These are phyloP conservation scores for Trialeurodes vaporariorum DNA, from an alignment of 1,140 invertebrate genomes.

Conservation along the genomic window DNA sequence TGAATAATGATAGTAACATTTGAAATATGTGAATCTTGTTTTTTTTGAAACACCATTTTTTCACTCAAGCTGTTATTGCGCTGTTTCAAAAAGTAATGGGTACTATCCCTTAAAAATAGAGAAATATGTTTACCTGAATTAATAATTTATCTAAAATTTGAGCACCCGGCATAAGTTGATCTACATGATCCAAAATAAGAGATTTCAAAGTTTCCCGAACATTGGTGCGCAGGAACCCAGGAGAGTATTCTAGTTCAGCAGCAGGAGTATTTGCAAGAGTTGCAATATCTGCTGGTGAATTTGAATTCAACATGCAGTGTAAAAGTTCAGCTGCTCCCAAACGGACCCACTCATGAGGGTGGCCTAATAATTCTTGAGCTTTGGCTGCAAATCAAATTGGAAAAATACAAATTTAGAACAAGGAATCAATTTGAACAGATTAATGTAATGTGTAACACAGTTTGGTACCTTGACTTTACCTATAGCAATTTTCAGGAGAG, in stretches of 20 bases:
- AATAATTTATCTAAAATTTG: constrained; percentile 35
- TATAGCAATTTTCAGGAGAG: too few species aligned
- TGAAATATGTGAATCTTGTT: too few species aligned
- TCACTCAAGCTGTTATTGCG: too few species aligned
- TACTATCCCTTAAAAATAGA: too few species aligned
- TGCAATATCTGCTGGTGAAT: constrained; percentile 47
- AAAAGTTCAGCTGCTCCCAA: constrained; percentile 60
- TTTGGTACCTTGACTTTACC: too few species aligned
- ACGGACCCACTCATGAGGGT: constrained; percentile 62
- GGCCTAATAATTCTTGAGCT: constrained; percentile 39
- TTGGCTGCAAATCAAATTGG: constrained; percentile 30
- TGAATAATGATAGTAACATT: too few species aligned
- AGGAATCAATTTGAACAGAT: too few species aligned
- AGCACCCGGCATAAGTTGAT: constrained; percentile 34
- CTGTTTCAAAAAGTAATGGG: too few species aligned
- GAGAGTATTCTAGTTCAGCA: neutral
- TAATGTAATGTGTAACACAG: too few species aligned
- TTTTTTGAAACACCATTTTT: too few species aligned
- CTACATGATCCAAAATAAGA: constrained; percentile 24
- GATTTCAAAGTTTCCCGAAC: constrained; percentile 18
- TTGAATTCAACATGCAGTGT: constrained; percentile 49
- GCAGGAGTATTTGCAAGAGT: neutral
- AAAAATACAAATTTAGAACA: too few species aligned
- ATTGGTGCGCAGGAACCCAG: constrained; percentile 16
- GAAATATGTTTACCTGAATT: constrained; percentile 18